phyloP scores from a whole-genome alignment of 2,797 vertebrate species.

The Acanthurus leucopareius region DNA sequence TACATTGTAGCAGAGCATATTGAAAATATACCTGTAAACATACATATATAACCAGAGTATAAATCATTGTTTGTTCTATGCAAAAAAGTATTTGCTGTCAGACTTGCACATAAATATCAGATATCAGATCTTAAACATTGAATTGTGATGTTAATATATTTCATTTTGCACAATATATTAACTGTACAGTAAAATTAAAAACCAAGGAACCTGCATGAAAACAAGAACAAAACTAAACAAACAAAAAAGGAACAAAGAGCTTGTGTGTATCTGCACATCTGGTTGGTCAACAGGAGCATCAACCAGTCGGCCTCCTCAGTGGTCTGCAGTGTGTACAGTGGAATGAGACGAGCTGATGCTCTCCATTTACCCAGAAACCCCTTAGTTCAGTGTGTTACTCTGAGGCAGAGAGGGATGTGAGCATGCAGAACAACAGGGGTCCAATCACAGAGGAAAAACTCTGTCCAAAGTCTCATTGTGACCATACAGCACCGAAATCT shows the following conservation, averaged over 20 bases:
- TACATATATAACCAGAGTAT: slow-evolving; percentile 12
- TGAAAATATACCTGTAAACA: slow-evolving; percentile 28
- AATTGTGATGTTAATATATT: slow-evolving; percentile 43
- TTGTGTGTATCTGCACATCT: slow-evolving; percentile 44
- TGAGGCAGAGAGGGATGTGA: background rate
- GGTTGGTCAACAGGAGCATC: slow-evolving; percentile 25
- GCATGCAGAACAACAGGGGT: slow-evolving; percentile 31
- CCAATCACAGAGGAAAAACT: slow-evolving; percentile 45
- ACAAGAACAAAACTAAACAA: background rate
- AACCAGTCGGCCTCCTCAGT: slow-evolving; percentile 30
- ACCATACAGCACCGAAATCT: slow-evolving; percentile 19
- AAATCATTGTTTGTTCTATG: slow-evolving; percentile 15
- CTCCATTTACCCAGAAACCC: slow-evolving; percentile 58
- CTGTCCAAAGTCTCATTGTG: slow-evolving; percentile 32
- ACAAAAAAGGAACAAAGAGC: slow-evolving; percentile 20
- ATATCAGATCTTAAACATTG: slow-evolving; percentile 21
- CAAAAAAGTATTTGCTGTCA: slow-evolving; percentile 6
- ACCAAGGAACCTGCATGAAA: slow-evolving; percentile 15
- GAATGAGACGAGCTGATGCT: slow-evolving; percentile 14
- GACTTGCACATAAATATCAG: slow-evolving; percentile 36
- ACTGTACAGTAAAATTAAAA: slow-evolving; percentile 39
- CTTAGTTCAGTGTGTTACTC: slow-evolving; percentile 17
- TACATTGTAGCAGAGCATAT: slow-evolving; percentile 28
- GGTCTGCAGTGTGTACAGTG: slow-evolving; percentile 24
- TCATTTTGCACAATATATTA: slow-evolving; percentile 53